Percentiles rank a stretch among this genome's conserved stretches.
phyloP scores from a whole-genome alignment of 2,797 vertebrate species.

The Myotis findleyi region DNA sequence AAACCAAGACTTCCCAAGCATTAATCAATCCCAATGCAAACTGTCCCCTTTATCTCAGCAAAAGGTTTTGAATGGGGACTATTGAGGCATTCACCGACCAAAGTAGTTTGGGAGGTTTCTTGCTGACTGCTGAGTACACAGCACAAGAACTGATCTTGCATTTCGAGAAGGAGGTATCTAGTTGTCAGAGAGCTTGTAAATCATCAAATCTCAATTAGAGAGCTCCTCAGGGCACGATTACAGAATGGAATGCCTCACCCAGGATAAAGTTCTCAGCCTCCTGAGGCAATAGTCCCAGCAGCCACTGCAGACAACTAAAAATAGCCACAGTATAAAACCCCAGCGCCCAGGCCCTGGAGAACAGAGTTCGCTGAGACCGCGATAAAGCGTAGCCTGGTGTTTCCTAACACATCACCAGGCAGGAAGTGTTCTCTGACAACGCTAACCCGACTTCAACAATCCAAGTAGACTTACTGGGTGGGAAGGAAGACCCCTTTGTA shows the following conservation, averaged over 20 bases:
- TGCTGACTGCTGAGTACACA: accelerated
- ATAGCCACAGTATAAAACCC: slow-evolving; percentile 85
- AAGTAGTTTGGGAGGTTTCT: neutral
- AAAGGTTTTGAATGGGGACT: neutral
- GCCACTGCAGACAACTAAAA: slow-evolving; percentile 82
- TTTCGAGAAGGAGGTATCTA: neutral
- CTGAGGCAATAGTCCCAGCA: slow-evolving; percentile 69
- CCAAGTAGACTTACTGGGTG: neutral
- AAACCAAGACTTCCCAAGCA: neutral
- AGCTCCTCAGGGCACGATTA: slow-evolving; percentile 75
- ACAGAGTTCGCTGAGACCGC: slow-evolving; percentile 34
- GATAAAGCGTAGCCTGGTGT: neutral
- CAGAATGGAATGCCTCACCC: slow-evolving; percentile 76
- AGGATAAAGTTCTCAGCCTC: slow-evolving; percentile 79
- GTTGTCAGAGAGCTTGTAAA: slow-evolving; percentile 36
- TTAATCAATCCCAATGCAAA: neutral
- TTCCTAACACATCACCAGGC: neutral
- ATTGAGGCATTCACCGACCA: neutral
- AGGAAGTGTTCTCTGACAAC: neutral
- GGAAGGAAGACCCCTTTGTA: neutral
- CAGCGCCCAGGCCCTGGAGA: slow-evolving; percentile 6
- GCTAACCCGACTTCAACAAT: neutral
- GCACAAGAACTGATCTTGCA: neutral
- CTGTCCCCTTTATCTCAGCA: neutral
- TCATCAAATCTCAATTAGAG: neutral